Base-by-base conservation (phyloP, 92 coral and sea anemone genomes). In the Ricordea florida region DNA sequence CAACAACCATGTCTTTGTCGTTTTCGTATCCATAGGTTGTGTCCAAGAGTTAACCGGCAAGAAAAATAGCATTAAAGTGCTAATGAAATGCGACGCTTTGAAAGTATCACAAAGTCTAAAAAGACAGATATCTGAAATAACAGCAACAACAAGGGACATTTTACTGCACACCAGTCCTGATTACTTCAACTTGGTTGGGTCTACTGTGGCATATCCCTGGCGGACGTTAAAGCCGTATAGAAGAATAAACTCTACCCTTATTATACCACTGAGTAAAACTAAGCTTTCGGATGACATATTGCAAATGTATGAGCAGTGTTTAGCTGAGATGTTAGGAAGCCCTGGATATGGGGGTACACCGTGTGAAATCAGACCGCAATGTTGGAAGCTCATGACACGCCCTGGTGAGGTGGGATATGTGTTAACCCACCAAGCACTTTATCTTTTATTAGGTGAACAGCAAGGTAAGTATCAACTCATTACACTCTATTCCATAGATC, bases 391-490 rank as follows among this genome's bases (percentile, higher is more conserved):
- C 1, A 91, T 91, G 97, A 69, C 70, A 31, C 71, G 83, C 16
- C 69, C 58, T 10, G 93, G 89, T 15, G 89, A 75, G 29, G 55
- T 74, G 8, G 97, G 97, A 1, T 91, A 87, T 55, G 67, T 85
- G 33, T 50, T 91, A 13, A 91, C 97, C 4, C 97, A 91, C 27
- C 89, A 91, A 41, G 93, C 93, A 0, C 78, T 91, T 83, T 91
- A 83, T 55, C 87, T 87, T 41, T 78, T 91, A 93, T 74, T 83
- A 31, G 97, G 90, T 2, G 87, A 91, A 51, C 80, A 78, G 45
- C 77, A 72, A 82, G 89, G 92, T 82, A 1, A 48, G 76, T 63
- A 14, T 10, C 40, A 57, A 9, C 33, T 10, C 6, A 11, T 11
- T 32, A 32, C 23, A 33, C n/a, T n/a, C n/a, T n/a, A n/a, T n/a